phyloP scores from a whole-genome alignment of 2,797 vertebrate genomes.

The Typhlichthys subterraneus region DNA sequence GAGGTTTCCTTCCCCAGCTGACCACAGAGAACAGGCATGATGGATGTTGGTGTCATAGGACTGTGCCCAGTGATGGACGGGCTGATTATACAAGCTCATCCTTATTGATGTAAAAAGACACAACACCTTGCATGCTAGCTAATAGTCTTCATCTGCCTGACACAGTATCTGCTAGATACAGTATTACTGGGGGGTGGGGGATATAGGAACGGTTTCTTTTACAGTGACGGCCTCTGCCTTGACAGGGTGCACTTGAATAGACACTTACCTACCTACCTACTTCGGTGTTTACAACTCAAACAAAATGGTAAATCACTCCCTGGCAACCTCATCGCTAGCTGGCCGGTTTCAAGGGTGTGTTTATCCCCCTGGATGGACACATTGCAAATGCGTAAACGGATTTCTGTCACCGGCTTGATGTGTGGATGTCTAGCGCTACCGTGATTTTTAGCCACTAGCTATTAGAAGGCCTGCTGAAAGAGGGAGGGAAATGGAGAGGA shows the following conservation, averaged over 20 bases:
- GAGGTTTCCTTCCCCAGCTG: conserved; percentile 41
- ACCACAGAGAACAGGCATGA: conserved; percentile 51
- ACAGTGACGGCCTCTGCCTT: conserved; percentile 25
- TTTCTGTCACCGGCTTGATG: conserved; percentile 64
- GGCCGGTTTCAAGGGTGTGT: conserved; percentile 60
- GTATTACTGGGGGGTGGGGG: conserved; percentile 28
- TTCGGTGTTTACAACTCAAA: conserved; percentile 11
- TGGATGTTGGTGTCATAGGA: conserved; percentile 62
- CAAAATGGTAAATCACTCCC: conserved; percentile 53
- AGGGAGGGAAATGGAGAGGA: not conserved
- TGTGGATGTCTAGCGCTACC: conserved; percentile 45
- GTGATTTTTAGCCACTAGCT: not conserved
- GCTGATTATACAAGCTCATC: conserved; percentile 68
- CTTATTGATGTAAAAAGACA: conserved; percentile 54
- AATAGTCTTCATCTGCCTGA: conserved; percentile 61
- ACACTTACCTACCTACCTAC: conserved; percentile 32
- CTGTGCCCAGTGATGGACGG: conserved; percentile 70
- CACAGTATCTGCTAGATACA: conserved; percentile 32
- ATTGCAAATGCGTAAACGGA: conserved; percentile 65
- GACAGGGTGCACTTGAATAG: conserved; percentile 41
- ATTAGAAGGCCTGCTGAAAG: conserved; percentile 24
- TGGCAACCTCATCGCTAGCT: conserved; percentile 38
- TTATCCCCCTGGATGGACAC: conserved; percentile 59
- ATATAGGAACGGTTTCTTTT: conserved; percentile 29
- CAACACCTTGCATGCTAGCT: conserved; percentile 51